Evolutionary conservation across 2,888 invertebrate genomes (phyloP), one percentile per base, ranked within the genome.

Genomic region (Pseudococcus longispinus): DNA sequence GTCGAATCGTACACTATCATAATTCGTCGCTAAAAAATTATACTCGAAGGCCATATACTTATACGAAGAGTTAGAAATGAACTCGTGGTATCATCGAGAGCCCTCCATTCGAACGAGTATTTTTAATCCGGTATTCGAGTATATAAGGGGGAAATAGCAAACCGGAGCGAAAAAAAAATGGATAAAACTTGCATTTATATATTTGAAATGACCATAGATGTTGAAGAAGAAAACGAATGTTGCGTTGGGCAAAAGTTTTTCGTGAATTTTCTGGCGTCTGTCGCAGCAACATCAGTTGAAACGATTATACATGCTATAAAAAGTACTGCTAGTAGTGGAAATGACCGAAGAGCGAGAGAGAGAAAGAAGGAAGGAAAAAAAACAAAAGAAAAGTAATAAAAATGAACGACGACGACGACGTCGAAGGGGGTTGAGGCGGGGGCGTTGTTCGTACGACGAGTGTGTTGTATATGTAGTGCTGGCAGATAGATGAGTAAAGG

Each of bases 361-460:
- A 20, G 42, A n/a, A 20, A 8, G 11, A 20, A 29, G 18, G n/a
- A 77, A 18, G 6, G 13, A 77, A 37, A 80, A 80, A 80, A 80
- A 80, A 80, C 77, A 80, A 80, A 80, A 80, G 77, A 42, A 80
- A 80, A 80, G 77, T 80, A 80, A 80, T 80, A 80, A 80, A 80
- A 80, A 80, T 42, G 77, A 80, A 80, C 77, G 77, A 37, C 60
- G 77, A 65, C 26, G 65, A 26, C 23, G 5, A 29, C 4, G 32
- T 29, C 4, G 70, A 18, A 0, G 18, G 29, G 18, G 32, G 3
- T 13, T 13, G 15, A 4, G 18, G 29, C 5, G 18, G 15, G 29
- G 29, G 70, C 18, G 32, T 65, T 70, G 70, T 70, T 26, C 70
- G 15, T 37, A 37, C 37, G 37, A 37, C 37, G 37, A 37, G 37